Conservation (phyloP, 2,797 vertebrate species). For the Rallus crepitans region DNA sequence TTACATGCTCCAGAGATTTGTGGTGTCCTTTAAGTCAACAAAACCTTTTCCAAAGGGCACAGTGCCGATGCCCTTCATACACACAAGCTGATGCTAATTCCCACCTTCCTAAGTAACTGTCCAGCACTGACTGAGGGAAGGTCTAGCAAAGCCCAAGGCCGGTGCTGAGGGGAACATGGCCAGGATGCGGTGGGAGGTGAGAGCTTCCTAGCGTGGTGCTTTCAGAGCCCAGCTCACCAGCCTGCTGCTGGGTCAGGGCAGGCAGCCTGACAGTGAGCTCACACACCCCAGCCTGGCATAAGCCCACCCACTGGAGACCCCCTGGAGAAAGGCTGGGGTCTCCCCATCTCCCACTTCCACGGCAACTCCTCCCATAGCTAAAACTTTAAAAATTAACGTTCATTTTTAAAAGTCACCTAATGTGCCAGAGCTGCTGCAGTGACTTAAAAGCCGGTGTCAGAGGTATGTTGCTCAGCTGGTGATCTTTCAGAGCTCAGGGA, state of each 20-base stretch:
- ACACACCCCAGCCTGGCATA: accelerated
- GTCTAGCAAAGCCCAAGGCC: not conserved
- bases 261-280: not conserved
- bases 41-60: slow-evolving; percentile 3
- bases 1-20: slow-evolving; percentile 49
- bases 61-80: not conserved
- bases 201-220: not conserved
- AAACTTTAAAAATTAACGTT: not conserved
- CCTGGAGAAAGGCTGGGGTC: accelerated
- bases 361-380: not conserved
- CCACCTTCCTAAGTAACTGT: accelerated
- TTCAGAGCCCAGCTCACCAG: not conserved
- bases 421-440: not conserved
- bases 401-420: not conserved
- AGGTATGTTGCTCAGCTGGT: not conserved
- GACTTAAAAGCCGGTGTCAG: not conserved
- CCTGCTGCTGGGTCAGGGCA: accelerated
- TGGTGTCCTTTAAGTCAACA: slow-evolving; percentile 53
- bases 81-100: accelerated
- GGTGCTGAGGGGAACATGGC: accelerated
- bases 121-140: not conserved
- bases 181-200: accelerated
- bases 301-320: not conserved
- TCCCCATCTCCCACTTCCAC: not conserved
- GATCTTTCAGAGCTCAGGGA: not conserved